Base-by-base conservation (phyloP, 2,888 invertebrate species). In the Ormyrus nitidulus region DNA sequence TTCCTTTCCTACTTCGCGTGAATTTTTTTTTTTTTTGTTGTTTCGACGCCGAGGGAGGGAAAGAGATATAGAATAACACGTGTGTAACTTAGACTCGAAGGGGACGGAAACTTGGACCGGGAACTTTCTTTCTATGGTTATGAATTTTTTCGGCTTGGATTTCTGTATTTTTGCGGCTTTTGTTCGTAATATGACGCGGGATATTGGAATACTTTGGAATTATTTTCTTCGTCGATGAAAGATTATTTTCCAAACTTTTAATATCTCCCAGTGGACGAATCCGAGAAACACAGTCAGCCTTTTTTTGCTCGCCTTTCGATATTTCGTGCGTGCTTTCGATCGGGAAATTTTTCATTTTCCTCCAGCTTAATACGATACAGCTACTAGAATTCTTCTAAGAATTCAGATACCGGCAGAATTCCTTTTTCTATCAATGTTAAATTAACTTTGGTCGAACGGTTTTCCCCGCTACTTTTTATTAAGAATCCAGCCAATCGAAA, bases 201-300 rank as follows among this genome's bases (percentile, higher is more conserved):
- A 61, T 73, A 80, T 77, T 77, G 73, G 69, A 80, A 80, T 77
- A 77, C 68, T 80, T 80, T 5, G 54, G 49, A 61, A 48, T 53
- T 62, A 73, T 80, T 76, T 71, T 19, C 56, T 61, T 48, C 66
- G 49, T 8, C 62, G 58, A 62, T 69, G 65, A 77, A 77, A 73
- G 62, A 69, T 80, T 73, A 65, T 66, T 53, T 68, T 48, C 1
- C 19, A 68, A 64, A 48, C 56, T 76, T 78, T 61, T 72, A 59
- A 75, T 75, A 79, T 75, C 51, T 51, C 10, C 34, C 48, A 7
- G 8, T 5, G 6, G 51, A 19, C 3, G 34, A 34, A 34, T 34
- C 34, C 34, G 34, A 34, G 34, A 4, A 34, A 34, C 34, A 4
- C 3, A 34, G 34, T 4, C 34, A 34, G 3, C 34, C 34, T 34